These are phyloP conservation scores for Darevskia nairensis DNA, from an alignment of 2,797 vertebrate species.

Conservation along the genomic window DNA sequence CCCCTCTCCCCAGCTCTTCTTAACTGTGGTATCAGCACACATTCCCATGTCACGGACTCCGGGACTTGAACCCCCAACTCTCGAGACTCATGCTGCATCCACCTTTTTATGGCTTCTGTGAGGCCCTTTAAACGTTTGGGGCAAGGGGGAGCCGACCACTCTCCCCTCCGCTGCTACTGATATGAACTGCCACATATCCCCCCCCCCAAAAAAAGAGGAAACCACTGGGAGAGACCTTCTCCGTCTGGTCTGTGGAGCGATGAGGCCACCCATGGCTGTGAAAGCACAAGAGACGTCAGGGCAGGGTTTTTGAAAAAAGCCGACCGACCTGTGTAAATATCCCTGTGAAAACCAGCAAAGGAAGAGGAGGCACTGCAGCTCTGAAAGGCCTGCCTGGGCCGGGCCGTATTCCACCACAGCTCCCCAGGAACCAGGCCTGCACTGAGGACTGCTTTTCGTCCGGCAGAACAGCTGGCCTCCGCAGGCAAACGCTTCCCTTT, in stretches of 20 bases:
- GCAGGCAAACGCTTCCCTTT: neutral
- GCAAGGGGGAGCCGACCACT: slow-evolving; percentile 17
- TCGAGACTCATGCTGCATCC: slow-evolving; percentile 37
- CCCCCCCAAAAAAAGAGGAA: neutral
- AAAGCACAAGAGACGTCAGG: slow-evolving; percentile 35
- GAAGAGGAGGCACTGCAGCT: neutral
- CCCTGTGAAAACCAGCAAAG: slow-evolving; percentile 19
- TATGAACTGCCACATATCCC: slow-evolving; percentile 39
- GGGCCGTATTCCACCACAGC: neutral
- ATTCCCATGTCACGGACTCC: slow-evolving; percentile 48
- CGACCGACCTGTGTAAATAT: slow-evolving; percentile 3
- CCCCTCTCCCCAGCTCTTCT: neutral
- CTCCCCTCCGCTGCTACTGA: slow-evolving; percentile 63
- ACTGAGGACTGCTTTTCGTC: slow-evolving; percentile 11
- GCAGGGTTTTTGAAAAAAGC: neutral
- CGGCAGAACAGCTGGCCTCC: neutral
- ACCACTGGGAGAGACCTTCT: neutral
- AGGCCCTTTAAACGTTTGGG: slow-evolving; percentile 61
- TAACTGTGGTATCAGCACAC: slow-evolving; percentile 31
- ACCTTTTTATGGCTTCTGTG: slow-evolving; percentile 79
- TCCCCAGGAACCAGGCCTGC: neutral
- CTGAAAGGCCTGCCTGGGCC: neutral
- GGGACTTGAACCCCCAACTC: slow-evolving; percentile 43
- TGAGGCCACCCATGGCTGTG: slow-evolving; percentile 23
- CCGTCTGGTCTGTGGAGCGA: neutral